Percentiles rank a stretch among this genome's conserved stretches.
These are phyloP conservation scores for Phlogophora meticulosa DNA, from an alignment of 2,888 invertebrate genomes.

Conservation along the genomic window DNA sequence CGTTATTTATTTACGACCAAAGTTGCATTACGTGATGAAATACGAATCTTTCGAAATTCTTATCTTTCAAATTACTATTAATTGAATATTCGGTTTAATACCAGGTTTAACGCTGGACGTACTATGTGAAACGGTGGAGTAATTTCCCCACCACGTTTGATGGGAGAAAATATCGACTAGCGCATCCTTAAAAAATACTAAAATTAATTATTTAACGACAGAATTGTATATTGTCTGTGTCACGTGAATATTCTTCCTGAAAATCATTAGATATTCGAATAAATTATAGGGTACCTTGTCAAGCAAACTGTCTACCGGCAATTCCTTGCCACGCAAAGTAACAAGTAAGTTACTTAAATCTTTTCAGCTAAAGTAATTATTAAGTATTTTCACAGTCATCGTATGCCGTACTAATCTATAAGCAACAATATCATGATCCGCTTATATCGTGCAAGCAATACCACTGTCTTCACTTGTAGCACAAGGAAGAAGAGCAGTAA, in stretches of 20 bases:
- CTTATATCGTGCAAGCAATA: conserved; percentile 49
- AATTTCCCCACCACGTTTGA: too few relatives aligned
- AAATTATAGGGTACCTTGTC: conserved; percentile 47
- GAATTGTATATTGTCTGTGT: conserved; percentile 52
- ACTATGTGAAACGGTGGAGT: too few relatives aligned
- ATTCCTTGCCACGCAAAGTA: conserved; percentile 37
- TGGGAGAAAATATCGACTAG: too few relatives aligned
- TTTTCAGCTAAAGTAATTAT: conserved; percentile 44
- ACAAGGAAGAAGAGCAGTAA: conserved; percentile 16
- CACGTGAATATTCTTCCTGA: conserved; percentile 55
- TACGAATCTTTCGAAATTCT: too few relatives aligned
- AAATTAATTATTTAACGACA: conserved; percentile 53
- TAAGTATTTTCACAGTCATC: conserved; percentile 49
- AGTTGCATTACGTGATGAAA: too few relatives aligned
- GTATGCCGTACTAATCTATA: conserved; percentile 14
- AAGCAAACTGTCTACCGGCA: conserved; percentile 43
- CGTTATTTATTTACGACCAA: too few relatives aligned
- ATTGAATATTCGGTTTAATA: too few relatives aligned
- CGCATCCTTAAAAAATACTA: conserved; percentile 43
- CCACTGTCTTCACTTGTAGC: conserved; percentile 31
- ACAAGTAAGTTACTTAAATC: conserved; percentile 37
- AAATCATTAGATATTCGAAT: conserved; percentile 52
- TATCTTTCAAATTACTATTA: too few relatives aligned
- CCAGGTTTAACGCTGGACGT: too few relatives aligned
- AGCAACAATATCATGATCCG: conserved; percentile 26